Conservation (phyloP, 2,888 invertebrate genomes). For the Ceriagrion tenellum region DNA sequence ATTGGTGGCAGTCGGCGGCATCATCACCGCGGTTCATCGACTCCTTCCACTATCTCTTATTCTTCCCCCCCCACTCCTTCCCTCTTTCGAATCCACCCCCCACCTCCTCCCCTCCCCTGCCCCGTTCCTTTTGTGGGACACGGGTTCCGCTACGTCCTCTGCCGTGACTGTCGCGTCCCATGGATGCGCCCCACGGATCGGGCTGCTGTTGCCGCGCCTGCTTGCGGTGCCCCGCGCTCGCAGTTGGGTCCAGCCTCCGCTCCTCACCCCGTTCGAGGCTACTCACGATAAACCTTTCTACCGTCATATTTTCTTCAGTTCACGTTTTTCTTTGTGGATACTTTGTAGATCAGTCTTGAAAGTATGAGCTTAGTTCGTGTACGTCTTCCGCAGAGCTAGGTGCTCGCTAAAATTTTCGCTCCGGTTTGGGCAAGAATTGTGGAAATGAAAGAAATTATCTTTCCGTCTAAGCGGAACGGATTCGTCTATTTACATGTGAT, state of each 20-base stretch:
- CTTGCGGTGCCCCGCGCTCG: background rate
- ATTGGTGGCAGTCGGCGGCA: background rate
- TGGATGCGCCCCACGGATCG: background rate
- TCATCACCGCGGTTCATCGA: background rate
- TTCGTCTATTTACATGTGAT: too few species aligned
- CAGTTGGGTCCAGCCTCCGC: background rate
- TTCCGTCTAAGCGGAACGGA: too few species aligned
- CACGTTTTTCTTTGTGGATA: too few species aligned
- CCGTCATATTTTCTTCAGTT: too few species aligned
- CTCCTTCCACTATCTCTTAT: background rate
- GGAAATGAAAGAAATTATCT: too few species aligned
- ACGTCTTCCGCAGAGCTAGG: too few species aligned
- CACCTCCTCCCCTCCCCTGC: background rate
- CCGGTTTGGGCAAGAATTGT: too few species aligned
- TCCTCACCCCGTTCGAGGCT: background rate
- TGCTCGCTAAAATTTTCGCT: too few species aligned
- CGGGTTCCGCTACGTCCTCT: background rate
- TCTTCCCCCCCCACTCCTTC: too few species aligned
- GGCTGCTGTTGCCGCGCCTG: background rate
- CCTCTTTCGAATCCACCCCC: too few species aligned
- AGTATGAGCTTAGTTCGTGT: too few species aligned
- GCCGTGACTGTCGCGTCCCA: background rate
- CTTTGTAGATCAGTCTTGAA: too few species aligned
- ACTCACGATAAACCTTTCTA: background rate
- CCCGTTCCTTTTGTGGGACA: constrained; percentile 7